Percentiles rank a stretch among this genome's conserved stretches.
phyloP scores from a whole-genome alignment of 1,140 invertebrate species.

The Caligus rogercresseyi region DNA sequence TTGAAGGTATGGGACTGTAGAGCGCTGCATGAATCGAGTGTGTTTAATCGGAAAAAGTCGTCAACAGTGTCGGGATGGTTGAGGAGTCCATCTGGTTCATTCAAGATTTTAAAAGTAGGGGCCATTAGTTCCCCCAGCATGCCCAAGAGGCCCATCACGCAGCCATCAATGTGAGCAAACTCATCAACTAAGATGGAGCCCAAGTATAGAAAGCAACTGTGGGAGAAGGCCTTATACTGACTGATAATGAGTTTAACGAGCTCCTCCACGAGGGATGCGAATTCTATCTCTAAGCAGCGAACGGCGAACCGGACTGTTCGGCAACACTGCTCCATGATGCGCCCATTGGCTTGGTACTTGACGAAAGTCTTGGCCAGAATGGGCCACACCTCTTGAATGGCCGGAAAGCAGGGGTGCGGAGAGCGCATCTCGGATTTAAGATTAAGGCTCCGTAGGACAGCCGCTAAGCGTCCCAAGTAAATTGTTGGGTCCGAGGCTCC shows the following conservation, averaged over 20 bases:
- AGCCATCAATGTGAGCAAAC: constrained; percentile 51
- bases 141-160: constrained; percentile 45
- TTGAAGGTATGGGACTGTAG: constrained; percentile 58
- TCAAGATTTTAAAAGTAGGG: constrained; percentile 62
- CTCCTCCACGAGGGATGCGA: constrained; percentile 51
- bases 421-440: constrained; percentile 26
- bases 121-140: constrained; percentile 73
- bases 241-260: constrained; percentile 52
- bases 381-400: constrained; percentile 46
- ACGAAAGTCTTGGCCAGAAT: constrained; percentile 54
- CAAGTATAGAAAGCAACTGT: constrained; percentile 87
- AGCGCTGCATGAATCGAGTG: constrained; percentile 68
- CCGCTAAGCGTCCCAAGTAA: constrained; percentile 78
- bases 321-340: constrained; percentile 79
- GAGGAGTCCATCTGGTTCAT: constrained; percentile 39
- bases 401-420: constrained; percentile 1
- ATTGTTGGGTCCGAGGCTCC: constrained; percentile 57
- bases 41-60: constrained; percentile 78
- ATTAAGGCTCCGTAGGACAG: constrained; percentile 64
- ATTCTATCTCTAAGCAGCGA: constrained; percentile 61
- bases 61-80: constrained; percentile 88
- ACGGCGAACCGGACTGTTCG: constrained; percentile 73
- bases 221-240: constrained; percentile 27
- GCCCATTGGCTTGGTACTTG: constrained; percentile 57
- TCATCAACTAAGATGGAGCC: constrained; percentile 82